Evolutionary conservation across 1,140 invertebrate genomes (phyloP).

Genomic region (Odontomachus brunneus): DNA sequence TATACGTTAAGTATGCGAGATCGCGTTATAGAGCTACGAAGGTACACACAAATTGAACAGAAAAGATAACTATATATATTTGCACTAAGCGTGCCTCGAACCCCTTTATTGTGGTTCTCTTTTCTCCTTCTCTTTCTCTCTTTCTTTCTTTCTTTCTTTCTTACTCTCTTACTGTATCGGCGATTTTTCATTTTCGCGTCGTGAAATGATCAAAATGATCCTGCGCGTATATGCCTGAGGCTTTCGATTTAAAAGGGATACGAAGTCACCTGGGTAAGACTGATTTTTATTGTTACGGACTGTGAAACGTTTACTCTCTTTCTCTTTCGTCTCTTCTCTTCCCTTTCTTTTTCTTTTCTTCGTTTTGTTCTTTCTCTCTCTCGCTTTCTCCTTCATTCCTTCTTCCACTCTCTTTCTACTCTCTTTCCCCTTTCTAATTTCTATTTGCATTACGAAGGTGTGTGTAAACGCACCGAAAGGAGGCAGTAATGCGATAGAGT

Average conservation of each 20-base stretch:
- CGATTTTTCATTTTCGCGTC: slow-evolving; percentile 53
- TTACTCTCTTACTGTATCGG: slow-evolving; percentile 55
- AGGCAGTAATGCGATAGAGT: neutral
- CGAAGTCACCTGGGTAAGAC: slow-evolving; percentile 78
- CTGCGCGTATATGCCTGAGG: slow-evolving; percentile 78
- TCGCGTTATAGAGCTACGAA: slow-evolving; percentile 20
- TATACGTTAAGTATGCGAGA: slow-evolving; percentile 10
- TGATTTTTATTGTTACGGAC: slow-evolving; percentile 71
- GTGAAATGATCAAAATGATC: slow-evolving; percentile 64
- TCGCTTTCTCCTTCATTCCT: neutral
- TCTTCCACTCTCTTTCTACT: neutral
- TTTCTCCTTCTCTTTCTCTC: neutral
- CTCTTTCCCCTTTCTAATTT: slow-evolving; percentile 14
- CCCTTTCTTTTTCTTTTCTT: neutral
- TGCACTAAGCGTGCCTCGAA: slow-evolving; percentile 72
- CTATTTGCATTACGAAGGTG: slow-evolving; percentile 7
- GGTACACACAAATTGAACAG: slow-evolving; percentile 42
- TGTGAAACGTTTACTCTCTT: slow-evolving; percentile 38
- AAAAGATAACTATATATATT: slow-evolving; percentile 44
- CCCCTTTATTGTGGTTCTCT: slow-evolving; percentile 56
- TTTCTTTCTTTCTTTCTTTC: neutral
- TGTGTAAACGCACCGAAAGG: neutral
- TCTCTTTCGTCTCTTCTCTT: neutral
- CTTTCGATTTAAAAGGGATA: slow-evolving; percentile 77
- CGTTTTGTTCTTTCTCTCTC: slow-evolving; percentile 5